Base-by-base conservation (phyloP, 1,140 invertebrate species). In the Acromyrmex echinatior region DNA sequence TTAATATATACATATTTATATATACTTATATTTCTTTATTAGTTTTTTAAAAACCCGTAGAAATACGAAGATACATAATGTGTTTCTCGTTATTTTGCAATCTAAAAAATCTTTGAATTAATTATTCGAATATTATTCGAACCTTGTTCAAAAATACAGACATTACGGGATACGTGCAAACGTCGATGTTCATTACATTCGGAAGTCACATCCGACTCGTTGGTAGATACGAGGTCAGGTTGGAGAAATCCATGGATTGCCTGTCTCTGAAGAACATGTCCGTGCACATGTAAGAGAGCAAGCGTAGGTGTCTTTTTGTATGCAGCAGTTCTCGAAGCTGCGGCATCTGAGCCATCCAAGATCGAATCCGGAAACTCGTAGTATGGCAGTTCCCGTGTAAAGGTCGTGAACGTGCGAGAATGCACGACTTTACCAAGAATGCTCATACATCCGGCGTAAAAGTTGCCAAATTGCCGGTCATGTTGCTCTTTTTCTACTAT, bases 321-420 rank as follows among this genome's bases (percentile, higher is more conserved):
- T 74, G 80, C 80, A 60, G 68, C 68, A 16, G 68, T 10, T 12
- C 31, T 45, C 21, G 53, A 25, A 73, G 35, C 21, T 28, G 51
- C 51, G 25, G 53, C 53, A 25, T 81, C 51, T 16, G 53, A 74
- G 39, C 35, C 35, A 25, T 81, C 35, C 31, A 39, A 74, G 21
- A 21, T 79, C 77, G 62, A 66, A 49, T 66, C 28, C 39, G 51
- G 66, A 58, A 18, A 74, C 12, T 35, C 35, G 66, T 49, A 21
- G 31, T 39, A 68, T 51, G 45, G 10, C 62, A 14, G 45, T 56
- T n/a, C 12, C 7, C 70, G 10, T 35, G 56, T 25, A 82, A 84
- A 84, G 80, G 39, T 84, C 80, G 80, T 73, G 56, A 45, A 84
- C 80, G 80, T 84, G 80, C 56, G 70, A 28, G 80, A 76, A 84